Conservation (phyloP, 2,113 vertebrate genomes). For the Triplophysa tibetana region DNA sequence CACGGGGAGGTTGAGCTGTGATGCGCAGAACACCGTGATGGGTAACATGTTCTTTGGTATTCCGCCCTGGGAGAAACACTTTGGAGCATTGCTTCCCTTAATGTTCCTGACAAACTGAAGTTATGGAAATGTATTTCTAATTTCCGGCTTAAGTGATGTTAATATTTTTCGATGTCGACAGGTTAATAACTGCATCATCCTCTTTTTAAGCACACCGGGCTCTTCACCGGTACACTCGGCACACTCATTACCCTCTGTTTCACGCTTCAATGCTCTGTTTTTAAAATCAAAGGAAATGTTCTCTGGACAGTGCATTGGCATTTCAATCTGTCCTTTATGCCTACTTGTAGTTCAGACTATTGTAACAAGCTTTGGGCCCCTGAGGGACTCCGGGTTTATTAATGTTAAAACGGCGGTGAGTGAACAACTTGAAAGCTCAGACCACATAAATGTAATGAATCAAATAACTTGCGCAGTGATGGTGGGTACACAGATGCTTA, state of each 20-base stretch:
- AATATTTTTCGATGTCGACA: constrained; percentile 50
- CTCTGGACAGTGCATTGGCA: constrained; percentile 41
- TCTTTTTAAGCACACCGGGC: constrained; percentile 38
- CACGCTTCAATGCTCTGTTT: constrained; percentile 45
- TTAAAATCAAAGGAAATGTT: constrained; percentile 38
- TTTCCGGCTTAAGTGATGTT: constrained; percentile 52
- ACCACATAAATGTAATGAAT: background rate
- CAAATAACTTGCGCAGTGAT: background rate
- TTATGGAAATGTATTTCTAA: constrained; percentile 52
- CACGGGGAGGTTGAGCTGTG: constrained; percentile 9
- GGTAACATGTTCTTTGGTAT: constrained; percentile 38
- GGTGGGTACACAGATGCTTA: background rate
- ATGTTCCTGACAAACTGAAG: constrained; percentile 1
- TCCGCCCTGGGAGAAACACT: constrained; percentile 9
- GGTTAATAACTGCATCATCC: constrained; percentile 58
- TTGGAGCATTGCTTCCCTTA: constrained; percentile 13
- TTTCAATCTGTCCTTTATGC: constrained; percentile 21
- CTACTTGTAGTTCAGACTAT: background rate
- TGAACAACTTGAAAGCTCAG: background rate
- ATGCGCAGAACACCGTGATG: constrained; percentile 22
- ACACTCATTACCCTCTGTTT: constrained; percentile 55
- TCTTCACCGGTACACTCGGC: constrained; percentile 32
- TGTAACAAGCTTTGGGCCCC: constrained; percentile 3
- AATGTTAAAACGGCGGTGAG: background rate
- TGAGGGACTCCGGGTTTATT: constrained; percentile 16